Conservation (phyloP, 2,888 invertebrate genomes). For the Ormyrus thymus region DNA sequence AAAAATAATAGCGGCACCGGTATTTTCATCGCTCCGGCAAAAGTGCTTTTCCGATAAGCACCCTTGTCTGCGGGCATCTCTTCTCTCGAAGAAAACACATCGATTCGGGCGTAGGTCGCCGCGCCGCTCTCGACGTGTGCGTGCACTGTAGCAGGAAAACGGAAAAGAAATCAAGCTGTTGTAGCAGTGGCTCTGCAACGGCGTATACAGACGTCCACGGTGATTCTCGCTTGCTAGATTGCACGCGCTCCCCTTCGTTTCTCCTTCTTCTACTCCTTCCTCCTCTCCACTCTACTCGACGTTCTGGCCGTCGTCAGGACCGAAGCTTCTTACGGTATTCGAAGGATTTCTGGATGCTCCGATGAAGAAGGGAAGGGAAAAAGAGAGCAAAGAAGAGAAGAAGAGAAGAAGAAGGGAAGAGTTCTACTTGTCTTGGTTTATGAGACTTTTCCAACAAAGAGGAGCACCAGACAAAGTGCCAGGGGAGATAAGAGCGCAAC, state of each 20-base stretch:
- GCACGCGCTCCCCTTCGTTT: not conserved
- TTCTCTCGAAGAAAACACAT: constrained; percentile 24
- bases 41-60: constrained; percentile 40
- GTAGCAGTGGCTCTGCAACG: not conserved
- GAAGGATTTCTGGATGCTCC: constrained; percentile 7
- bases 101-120: not conserved
- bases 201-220: constrained; percentile 17
- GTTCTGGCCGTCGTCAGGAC: no score
- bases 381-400: constrained; percentile 12
- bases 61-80: not conserved
- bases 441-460: constrained; percentile 36
- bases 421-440: constrained; percentile 32
- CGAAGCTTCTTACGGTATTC: not conserved
- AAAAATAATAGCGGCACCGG: constrained; percentile 18
- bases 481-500: constrained; percentile 11
- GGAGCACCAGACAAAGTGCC: constrained; percentile 24
- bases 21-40: constrained; percentile 22
- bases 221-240: constrained; percentile 18
- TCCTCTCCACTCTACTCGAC: no score
- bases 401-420: not conserved
- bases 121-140: not conserved
- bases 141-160: not conserved
- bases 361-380: not conserved
- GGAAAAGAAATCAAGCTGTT: not conserved
- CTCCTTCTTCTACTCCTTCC: not conserved